Evolutionary conservation across 1,140 invertebrate species (phyloP), one percentile per base, ranked within the genome.

Genomic region (Papilio dardanus): DNA sequence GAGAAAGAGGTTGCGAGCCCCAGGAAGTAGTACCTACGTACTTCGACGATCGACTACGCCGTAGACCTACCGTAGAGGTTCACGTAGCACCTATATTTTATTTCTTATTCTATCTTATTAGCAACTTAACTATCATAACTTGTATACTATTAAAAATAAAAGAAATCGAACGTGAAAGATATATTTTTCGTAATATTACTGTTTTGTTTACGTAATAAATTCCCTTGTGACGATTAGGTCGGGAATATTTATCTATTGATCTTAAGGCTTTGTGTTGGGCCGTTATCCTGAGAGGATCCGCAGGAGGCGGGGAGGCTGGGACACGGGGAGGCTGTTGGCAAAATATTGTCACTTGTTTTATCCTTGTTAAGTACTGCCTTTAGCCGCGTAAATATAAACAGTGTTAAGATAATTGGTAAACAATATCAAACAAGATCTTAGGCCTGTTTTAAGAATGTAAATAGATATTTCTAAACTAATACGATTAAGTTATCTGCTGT

Each of bases 181-280:
- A 10, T 10, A n/a, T 10, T n/a, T 46, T 46, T 46, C n/a, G 16
- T 1, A 7, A 50, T 7, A 50, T 50, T 3, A 19, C n/a, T 50
- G 46, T 62, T 28, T 62, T 62, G 21, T 62, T 62, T 30, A 14
- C 54, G 54, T 62, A 62, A 62, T 28, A 62, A 62, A 58, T 14
- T 40, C 65, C 14, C 58, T 54, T 35, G 28, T 31, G 35, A 74
- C 30, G 76, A 71, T 75, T 71, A 71, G 62, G 71, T 66, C 74
- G 79, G 81, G 76, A 82, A 87, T 87, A 83, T 86, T 86, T 81
- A 73, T 78, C 77, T 65, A 78, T 78, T 79, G 82, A 80, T 81
- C 82, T 83, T 68, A 74, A 77, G 82, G 67, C 67, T 69, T 69
- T 80, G 81, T 84, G 83, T 78, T 73, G 77, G 77, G 69, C 79